Percentiles rank a stretch among this genome's conserved stretches.
Conservation (phyloP, 2,797 vertebrate genomes). For the Triplophysa bombifrons region DNA sequence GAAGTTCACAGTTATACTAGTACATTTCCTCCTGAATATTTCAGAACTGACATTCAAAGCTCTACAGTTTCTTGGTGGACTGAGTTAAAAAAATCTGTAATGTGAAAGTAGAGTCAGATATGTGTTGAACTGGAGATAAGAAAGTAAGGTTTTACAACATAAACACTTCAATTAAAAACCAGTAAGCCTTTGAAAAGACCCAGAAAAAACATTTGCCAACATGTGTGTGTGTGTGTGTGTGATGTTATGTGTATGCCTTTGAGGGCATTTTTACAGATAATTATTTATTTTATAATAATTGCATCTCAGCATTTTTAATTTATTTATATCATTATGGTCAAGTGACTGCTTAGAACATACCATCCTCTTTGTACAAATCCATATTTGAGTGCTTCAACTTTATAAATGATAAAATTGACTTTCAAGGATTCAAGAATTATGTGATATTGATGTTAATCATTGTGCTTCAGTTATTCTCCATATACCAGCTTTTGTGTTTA, state of each 20-base stretch:
- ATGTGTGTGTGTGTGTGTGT: neutral
- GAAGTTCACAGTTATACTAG: constrained; percentile 4
- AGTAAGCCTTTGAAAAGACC: too few relatives aligned
- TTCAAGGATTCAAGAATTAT: neutral
- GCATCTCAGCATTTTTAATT: too few relatives aligned
- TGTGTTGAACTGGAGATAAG: neutral
- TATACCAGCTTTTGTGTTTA: neutral
- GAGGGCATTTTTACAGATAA: too few relatives aligned
- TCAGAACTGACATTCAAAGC: constrained; percentile 11
- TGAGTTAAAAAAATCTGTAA: neutral
- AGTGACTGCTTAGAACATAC: too few relatives aligned
- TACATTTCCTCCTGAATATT: neutral
- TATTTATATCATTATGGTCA: too few relatives aligned
- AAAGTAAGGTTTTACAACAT: too few relatives aligned
- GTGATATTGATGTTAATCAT: neutral
- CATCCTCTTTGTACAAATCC: neutral
- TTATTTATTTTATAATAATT: too few relatives aligned
- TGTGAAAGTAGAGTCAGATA: neutral
- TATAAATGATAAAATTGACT: neutral
- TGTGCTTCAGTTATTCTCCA: neutral
- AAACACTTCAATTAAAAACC: too few relatives aligned
- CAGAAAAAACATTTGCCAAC: too few relatives aligned
- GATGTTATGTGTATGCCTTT: neutral
- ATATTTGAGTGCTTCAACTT: neutral
- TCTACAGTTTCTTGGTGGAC: neutral